A percentile compares a stretch with the other conserved stretches of the same genome.
Conservation (phyloP, 2,113 vertebrate genomes). For the Nansenia antarctica region DNA sequence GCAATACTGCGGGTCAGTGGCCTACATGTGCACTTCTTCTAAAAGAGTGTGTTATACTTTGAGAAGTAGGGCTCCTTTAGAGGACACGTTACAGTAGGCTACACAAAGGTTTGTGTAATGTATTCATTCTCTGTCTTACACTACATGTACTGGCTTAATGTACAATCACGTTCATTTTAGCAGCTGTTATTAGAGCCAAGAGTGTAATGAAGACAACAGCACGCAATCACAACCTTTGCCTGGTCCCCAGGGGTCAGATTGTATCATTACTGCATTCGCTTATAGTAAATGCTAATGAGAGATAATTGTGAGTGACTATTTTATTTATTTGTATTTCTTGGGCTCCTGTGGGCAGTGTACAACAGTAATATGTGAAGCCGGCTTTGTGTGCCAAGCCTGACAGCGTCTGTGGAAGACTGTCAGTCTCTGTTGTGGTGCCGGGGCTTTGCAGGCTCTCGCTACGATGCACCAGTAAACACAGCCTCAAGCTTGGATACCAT, state of each 20-base stretch:
- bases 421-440: slow-evolving; percentile 29
- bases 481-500: slow-evolving; percentile 37
- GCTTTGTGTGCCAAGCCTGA: slow-evolving; percentile 50
- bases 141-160: too few relatives aligned
- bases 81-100: too few relatives aligned
- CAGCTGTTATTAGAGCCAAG: slow-evolving; percentile 36
- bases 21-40: too few relatives aligned
- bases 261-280: slow-evolving; percentile 54
- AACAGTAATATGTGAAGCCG: slow-evolving; percentile 11
- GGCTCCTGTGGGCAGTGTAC: background rate
- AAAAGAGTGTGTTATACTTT: too few relatives aligned
- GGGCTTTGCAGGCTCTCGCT: slow-evolving; percentile 19
- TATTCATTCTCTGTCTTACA: too few relatives aligned
- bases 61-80: too few relatives aligned
- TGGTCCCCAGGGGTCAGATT: slow-evolving; percentile 35
- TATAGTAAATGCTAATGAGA: background rate
- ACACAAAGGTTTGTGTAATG: too few relatives aligned
- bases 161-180: slow-evolving; percentile 14
- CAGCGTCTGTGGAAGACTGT: slow-evolving; percentile 16
- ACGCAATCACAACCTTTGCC: background rate
- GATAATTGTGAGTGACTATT: slow-evolving; percentile 45
- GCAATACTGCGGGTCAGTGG: too few relatives aligned
- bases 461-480: slow-evolving; percentile 53
- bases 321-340: slow-evolving; percentile 1
- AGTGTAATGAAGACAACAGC: background rate